Percentiles rank a stretch among this genome's conserved stretches.
These are phyloP conservation scores for Poecilia velifera DNA, from an alignment of 2,797 vertebrate species.

Conservation along the genomic window DNA sequence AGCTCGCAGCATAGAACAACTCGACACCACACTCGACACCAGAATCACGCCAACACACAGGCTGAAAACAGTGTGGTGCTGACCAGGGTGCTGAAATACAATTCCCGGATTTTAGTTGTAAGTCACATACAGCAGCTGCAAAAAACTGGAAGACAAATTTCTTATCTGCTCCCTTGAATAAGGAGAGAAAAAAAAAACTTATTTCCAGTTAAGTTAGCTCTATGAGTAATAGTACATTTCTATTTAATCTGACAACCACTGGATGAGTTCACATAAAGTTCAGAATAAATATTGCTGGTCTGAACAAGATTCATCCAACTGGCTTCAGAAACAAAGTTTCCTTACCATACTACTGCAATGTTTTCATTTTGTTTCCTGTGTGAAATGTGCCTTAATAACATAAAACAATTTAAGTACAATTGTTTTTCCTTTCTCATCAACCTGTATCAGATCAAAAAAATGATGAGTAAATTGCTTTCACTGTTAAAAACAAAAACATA, in stretches of 20 bases:
- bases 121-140: neutral
- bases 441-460: neutral
- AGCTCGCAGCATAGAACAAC: conserved; percentile 25
- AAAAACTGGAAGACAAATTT: conserved; percentile 5
- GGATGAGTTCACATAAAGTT: neutral
- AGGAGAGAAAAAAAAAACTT: no score
- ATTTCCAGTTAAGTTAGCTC: neutral
- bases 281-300: neutral
- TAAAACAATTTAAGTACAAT: neutral
- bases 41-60: conserved; percentile 20
- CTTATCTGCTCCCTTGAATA: neutral
- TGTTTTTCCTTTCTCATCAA: neutral
- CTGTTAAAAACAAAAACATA: neutral
- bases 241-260: neutral
- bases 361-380: neutral
- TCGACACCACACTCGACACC: conserved; percentile 24
- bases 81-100: conserved; percentile 38
- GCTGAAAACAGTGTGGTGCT: conserved; percentile 16
- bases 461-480: neutral
- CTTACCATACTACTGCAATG: neutral
- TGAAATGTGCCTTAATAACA: neutral
- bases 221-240: neutral
- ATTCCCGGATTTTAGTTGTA: conserved; percentile 21
- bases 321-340: neutral
- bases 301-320: neutral